Conservation (phyloP, 2,797 vertebrate genomes). For the Chromobotia macracanthus region DNA sequence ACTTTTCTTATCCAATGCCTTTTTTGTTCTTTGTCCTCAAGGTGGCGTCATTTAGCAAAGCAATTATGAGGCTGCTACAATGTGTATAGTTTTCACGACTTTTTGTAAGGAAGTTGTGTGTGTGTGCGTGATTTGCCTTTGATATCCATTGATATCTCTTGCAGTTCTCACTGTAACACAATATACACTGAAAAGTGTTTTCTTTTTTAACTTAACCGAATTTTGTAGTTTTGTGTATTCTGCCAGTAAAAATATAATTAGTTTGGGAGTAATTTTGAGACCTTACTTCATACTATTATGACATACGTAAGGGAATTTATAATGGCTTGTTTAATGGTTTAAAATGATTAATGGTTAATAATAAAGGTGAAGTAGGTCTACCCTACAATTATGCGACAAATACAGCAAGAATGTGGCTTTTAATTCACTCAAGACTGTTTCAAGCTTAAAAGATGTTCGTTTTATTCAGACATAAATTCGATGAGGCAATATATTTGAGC, state of each 20-base stretch:
- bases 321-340: not conserved
- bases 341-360: not conserved
- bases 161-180: slow-evolving; percentile 7
- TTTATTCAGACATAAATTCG: not conserved
- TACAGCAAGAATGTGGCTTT: not conserved
- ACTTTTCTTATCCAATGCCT: slow-evolving; percentile 35
- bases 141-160: slow-evolving; percentile 10
- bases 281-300: not conserved
- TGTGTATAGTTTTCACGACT: slow-evolving; percentile 38
- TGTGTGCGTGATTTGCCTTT: not conserved
- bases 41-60: slow-evolving; percentile 52
- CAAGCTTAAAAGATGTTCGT: not conserved
- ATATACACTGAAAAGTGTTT: not conserved
- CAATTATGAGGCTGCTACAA: slow-evolving; percentile 20
- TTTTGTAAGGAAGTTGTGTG: slow-evolving; percentile 33
- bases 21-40: slow-evolving; percentile 51
- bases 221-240: not conserved
- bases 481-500: not conserved
- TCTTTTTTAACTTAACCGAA: slow-evolving; percentile 15
- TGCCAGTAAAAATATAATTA: not conserved
- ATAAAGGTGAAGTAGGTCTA: not conserved
- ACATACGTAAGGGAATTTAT: not conserved
- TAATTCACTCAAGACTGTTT: not conserved
- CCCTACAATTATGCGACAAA: not conserved
- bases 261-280: not conserved